These are phyloP conservation scores for Eupithecia tripunctaria DNA, from an alignment of 2,888 invertebrate genomes.

Conservation along the genomic window DNA sequence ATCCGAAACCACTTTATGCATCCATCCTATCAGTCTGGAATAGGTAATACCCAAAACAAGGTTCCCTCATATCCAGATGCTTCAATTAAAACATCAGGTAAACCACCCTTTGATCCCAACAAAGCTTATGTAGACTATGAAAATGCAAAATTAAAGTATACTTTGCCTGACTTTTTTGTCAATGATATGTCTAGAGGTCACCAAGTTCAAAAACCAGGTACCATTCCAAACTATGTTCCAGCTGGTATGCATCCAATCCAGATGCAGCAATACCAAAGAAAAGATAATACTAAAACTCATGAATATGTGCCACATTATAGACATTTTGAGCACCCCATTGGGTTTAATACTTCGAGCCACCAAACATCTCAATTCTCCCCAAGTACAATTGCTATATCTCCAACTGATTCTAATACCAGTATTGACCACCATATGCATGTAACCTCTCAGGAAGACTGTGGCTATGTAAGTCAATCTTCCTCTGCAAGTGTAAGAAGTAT, in stretches of 20 bases:
- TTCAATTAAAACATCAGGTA: conserved; percentile 63
- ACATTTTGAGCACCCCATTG: conserved; percentile 64
- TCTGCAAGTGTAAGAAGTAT: conserved; percentile 74
- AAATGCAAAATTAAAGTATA: conserved; percentile 63
- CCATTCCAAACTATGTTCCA: conserved; percentile 66
- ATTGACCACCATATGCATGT: conserved; percentile 71
- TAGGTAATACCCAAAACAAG: conserved; percentile 70
- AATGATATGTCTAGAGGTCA: conserved; percentile 68
- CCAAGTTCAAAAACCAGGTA: conserved; percentile 63
- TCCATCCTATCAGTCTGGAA: conserved; percentile 65
- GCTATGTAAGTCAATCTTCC: conserved; percentile 80
- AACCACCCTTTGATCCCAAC: conserved; percentile 67
- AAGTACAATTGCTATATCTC: conserved; percentile 74
- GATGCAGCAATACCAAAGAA: conserved; percentile 68
- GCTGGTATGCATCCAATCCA: conserved; percentile 64
- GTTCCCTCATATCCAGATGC: conserved; percentile 66
- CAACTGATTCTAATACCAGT: conserved; percentile 76
- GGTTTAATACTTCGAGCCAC: conserved; percentile 62
- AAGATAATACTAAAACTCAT: conserved; percentile 69
- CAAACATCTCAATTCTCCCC: conserved; percentile 75
- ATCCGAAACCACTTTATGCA: conserved; percentile 71
- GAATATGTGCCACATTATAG: conserved; percentile 69
- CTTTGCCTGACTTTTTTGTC: conserved; percentile 64
- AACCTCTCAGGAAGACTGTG: conserved; percentile 75
- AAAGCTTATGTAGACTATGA: conserved; percentile 74